Percentiles rank a stretch among this genome's conserved stretches.
Evolutionary conservation across 2,797 vertebrate genomes (phyloP).

Genomic region (Botia kubotai): DNA sequence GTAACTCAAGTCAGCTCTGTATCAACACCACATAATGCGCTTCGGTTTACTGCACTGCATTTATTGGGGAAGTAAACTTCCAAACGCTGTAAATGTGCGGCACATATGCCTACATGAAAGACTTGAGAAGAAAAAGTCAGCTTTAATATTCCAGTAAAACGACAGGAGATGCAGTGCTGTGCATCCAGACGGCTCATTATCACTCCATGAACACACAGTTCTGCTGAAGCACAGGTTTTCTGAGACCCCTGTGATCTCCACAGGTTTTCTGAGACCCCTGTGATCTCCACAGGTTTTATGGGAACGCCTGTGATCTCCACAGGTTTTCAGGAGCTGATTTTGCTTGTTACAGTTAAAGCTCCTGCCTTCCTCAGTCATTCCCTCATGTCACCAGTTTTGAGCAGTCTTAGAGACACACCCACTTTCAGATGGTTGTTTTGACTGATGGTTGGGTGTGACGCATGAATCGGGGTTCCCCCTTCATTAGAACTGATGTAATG

Average conservation of each 20-base stretch:
- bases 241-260: too few relatives aligned
- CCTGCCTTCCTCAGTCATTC: background rate
- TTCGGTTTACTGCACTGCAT: constrained; percentile 16
- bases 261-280: too few relatives aligned
- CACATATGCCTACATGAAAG: too few relatives aligned
- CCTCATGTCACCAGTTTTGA: background rate
- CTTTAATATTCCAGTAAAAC: constrained; percentile 28
- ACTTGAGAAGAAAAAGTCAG: constrained; percentile 11
- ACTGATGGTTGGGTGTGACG: constrained; percentile 38
- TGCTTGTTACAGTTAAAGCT: background rate
- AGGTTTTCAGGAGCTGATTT: background rate
- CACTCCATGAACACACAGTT: constrained; percentile 22
- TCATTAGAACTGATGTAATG: constrained; percentile 29
- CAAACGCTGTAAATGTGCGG: constrained; percentile 4
- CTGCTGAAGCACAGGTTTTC: background rate
- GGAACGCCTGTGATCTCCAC: too few relatives aligned
- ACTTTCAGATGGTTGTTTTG: constrained; percentile 33
- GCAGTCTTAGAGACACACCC: constrained; percentile 30
- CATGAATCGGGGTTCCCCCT: constrained; percentile 38
- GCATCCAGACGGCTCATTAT: constrained; percentile 30
- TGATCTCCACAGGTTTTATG: too few relatives aligned
- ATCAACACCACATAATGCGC: too few relatives aligned
- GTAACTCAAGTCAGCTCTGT: constrained; percentile 39
- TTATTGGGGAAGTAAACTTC: constrained; percentile 17
- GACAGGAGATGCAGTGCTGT: constrained; percentile 19